Base-by-base conservation (phyloP, 2,888 invertebrate genomes). In the Drosophila nr. perissopoda region DNA sequence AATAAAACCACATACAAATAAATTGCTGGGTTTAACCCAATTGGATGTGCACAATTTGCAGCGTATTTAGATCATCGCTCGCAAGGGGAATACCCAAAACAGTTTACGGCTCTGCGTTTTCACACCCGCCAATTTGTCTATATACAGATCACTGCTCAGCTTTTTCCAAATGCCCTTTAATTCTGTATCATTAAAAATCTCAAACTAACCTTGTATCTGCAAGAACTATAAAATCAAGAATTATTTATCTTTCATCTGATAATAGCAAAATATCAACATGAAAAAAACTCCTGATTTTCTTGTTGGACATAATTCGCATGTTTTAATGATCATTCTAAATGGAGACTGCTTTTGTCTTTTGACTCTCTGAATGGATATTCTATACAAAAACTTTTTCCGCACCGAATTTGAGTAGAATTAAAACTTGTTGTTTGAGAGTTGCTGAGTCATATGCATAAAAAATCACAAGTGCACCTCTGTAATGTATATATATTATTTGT, bases 101-200 rank as follows among this genome's bases (percentile, higher is more conserved):
- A 18, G 18, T 80, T 72, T 69, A 78, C 52, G 52, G 56, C 58
- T 33, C 51, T 71, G 70, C 25, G 56, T 38, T 65, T 56, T 76
- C 73, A 31, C 62, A 62, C 70, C 40, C 58, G 52, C 31, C 33
- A 69, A 27, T 34, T 45, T 74, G 36, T 59, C 31, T 33, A 11
- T 25, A 33, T 31, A 21, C 2, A 29, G 8, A 21, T 45, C 4
- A 16, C 21, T 31, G n/a, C 31, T 45, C 8, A 33, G 21, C 27
- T 31, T 31, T 48, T 21, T 27, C 29, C 21, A 38, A n/a, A 31
- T 1, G 18, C 38, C 13, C 53, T 65, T 53, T 38, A 4, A 33
- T 38, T 48, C 8, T 13, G 8, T 36, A 38, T 53, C n/a, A n/a
- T 16, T 34, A 10, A 21, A 31, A 21, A 27, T 40, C 4, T 54